A percentile compares a stretch with the other conserved stretches of the same genome.
These are phyloP conservation scores for Cephus sareptanus DNA, from an alignment of 2,888 invertebrate genomes.

Conservation along the genomic window DNA sequence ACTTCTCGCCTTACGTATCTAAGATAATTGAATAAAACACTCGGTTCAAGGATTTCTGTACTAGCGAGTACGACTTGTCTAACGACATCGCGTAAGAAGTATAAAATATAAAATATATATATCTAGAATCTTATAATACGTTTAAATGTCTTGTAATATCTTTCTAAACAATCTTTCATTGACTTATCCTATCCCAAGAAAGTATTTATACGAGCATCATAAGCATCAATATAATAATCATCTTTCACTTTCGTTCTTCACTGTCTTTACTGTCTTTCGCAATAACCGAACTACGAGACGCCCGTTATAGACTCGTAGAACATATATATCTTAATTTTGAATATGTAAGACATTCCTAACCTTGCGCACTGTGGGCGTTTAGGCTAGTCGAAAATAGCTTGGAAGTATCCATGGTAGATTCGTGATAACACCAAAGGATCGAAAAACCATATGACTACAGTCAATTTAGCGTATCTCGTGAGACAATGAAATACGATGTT, in stretches of 20 bases:
- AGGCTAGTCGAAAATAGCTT: background rate
- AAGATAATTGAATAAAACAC: background rate
- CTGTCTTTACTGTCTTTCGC: background rate
- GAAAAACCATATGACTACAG: background rate
- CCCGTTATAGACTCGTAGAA: background rate
- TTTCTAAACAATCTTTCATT: background rate
- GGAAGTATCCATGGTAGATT: background rate
- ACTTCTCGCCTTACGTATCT: background rate
- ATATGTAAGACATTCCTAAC: background rate
- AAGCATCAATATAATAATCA: background rate
- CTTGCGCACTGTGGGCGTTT: background rate
- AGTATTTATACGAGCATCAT: background rate
- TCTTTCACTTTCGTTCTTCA: background rate
- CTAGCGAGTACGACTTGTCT: background rate
- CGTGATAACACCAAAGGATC: background rate
- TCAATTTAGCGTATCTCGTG: no score
- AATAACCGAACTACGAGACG: background rate
- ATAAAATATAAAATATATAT: background rate
- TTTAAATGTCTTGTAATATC: background rate
- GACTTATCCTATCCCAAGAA: background rate
- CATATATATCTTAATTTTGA: background rate
- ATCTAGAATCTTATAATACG: background rate
- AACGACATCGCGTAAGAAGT: background rate
- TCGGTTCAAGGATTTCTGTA: background rate
- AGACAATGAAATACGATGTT: background rate